phyloP scores from a whole-genome alignment of 2,888 invertebrate genomes.

The Slavum lentiscoides region DNA sequence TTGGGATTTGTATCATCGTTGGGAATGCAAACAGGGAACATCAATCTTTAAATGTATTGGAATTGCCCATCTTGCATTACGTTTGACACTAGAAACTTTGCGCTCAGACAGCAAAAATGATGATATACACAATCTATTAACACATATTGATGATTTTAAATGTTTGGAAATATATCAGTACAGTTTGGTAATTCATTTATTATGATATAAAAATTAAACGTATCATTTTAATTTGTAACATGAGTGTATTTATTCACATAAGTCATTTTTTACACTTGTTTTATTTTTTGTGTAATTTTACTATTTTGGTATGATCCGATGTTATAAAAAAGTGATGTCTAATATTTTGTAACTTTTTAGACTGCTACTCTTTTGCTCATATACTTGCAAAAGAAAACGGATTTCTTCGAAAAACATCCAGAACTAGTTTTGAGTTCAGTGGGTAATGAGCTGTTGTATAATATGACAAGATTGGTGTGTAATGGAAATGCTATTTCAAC shows the following conservation, averaged over 20 bases:
- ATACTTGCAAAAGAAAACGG: conserved; percentile 69
- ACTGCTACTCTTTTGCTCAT: conserved; percentile 70
- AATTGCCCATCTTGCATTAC: conserved; percentile 77
- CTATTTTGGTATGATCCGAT: too few species aligned
- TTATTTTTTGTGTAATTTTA: too few species aligned
- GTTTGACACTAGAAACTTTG: conserved; percentile 65
- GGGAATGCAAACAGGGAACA: conserved; percentile 73
- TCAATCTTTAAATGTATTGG: conserved; percentile 73
- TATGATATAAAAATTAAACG: not conserved
- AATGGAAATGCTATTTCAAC: conserved; percentile 74
- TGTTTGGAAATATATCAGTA: conserved; percentile 72
- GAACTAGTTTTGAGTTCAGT: conserved; percentile 63
- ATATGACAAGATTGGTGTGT: conserved; percentile 78
- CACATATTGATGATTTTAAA: conserved; percentile 73
- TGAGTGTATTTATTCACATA: too few species aligned
- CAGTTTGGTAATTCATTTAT: conserved; percentile 66
- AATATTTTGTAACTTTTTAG: conserved; percentile 60
- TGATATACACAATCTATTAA: conserved; percentile 72
- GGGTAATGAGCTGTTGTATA: conserved; percentile 72
- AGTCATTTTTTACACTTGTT: too few species aligned
- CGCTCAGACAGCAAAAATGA: conserved; percentile 62
- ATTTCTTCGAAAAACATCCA: conserved; percentile 65
- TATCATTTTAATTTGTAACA: not conserved
- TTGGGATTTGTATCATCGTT: conserved; percentile 67
- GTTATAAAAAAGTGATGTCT: not conserved